Percentiles rank a stretch among this genome's conserved stretches.
phyloP scores from a whole-genome alignment of 2,888 invertebrate species.

The Suillia variegata region DNA sequence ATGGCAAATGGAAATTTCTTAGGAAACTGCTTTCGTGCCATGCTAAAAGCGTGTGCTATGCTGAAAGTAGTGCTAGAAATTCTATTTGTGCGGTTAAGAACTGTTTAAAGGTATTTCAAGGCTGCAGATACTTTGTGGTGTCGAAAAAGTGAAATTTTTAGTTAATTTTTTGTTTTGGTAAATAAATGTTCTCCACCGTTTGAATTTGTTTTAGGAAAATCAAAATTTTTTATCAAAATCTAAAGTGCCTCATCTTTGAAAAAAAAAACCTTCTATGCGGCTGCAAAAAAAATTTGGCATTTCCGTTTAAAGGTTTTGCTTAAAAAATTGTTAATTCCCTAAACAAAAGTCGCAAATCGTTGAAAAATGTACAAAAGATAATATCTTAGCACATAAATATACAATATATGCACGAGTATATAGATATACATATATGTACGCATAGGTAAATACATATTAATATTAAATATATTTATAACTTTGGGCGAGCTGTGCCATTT shows the following conservation, averaged over 20 bases:
- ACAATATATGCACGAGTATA: conserved; percentile 22
- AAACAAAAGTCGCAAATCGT: conserved; percentile 33
- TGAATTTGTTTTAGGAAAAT: too few species aligned
- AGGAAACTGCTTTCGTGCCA: conserved; percentile 39
- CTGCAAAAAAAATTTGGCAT: neutral
- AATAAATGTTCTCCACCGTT: too few species aligned
- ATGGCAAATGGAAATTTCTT: conserved; percentile 46
- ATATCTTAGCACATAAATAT: conserved; percentile 17
- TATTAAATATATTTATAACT: conserved; percentile 26
- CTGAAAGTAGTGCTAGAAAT: conserved; percentile 56
- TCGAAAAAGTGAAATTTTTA: too few species aligned
- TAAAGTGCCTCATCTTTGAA: too few species aligned
- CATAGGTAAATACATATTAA: conserved; percentile 21
- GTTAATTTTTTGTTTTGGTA: too few species aligned
- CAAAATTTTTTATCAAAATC: too few species aligned
- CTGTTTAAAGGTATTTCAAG: too few species aligned
- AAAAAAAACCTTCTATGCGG: too few species aligned
- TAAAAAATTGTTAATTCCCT: conserved; percentile 27
- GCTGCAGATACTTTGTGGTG: too few species aligned
- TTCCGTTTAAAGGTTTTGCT: neutral
- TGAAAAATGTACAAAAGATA: conserved; percentile 29
- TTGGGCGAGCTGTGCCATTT: conserved; percentile 12
- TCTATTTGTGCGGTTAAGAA: conserved; percentile 46
- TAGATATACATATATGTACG: conserved; percentile 25
- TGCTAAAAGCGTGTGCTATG: conserved; percentile 21